Base-by-base conservation (phyloP, 2,888 invertebrate genomes). In the Pherbina coryleti region DNA sequence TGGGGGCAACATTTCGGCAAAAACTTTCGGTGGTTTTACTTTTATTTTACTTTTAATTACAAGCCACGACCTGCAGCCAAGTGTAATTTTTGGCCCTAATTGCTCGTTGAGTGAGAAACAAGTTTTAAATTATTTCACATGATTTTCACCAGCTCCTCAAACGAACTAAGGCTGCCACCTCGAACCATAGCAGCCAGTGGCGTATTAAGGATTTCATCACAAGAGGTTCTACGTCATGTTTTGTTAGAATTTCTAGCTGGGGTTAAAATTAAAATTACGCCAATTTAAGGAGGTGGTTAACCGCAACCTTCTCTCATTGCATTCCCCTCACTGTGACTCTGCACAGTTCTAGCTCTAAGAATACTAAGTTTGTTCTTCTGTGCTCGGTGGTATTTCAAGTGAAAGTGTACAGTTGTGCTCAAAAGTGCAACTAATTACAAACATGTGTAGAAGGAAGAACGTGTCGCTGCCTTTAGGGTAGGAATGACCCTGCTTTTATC, bases 101-200 rank as follows among this genome's bases (percentile, higher is more conserved):
- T 62, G 74, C 66, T 74, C 51, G 74, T 74, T 74, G 66, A 64
- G 64, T 64, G 74, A 25, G 60, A 51, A 64, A 66, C 49, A 74
- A 74, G 66, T 66, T 74, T 66, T 51, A 66, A 53, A 74, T 74
- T 49, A 64, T 74, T 60, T 64, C 34, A 28, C 66, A 74, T 60
- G 49, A 62, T 62, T 62, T 49, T 25, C 62, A 44, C n/a, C 60
- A 28, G 22, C 34, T 37, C 37, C 11, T 66, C 66, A 11, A 37
- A 34, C 19, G 44, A 19, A 34, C 44, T 9, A 19, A 17, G 49
- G 25, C 25, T 60, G 17, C 60, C 28, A 44, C 28, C 25, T 28
- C 60, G 7, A 60, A 28, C 25, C 67, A 22, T 25, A 67, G 22
- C 67, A 28, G 60, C n/a, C 22, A 22, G 19, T 25, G 19, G 55